Evolutionary conservation across 2,797 vertebrate genomes (phyloP), one percentile per base, ranked within the genome.

Genomic region (Chanos chanos): DNA sequence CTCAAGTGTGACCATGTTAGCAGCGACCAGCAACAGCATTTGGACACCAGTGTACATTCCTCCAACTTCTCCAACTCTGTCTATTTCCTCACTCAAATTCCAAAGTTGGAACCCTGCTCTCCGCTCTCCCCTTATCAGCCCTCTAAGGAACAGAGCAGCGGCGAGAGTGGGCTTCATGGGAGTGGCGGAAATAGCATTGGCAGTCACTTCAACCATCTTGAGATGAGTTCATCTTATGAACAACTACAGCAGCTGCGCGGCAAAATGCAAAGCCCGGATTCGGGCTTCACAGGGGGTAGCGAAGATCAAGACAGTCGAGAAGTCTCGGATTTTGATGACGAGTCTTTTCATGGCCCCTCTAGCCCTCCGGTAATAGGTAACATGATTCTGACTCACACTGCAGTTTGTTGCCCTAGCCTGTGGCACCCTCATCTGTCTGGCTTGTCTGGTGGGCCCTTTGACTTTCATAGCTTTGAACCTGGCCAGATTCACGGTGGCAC

Each of bases 51-150:
- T 16, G 15, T 3, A 1, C 25, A 66, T 4, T 72, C 61, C 7
- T 78, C 81, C 45, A 61, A 54, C 54, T 86, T 81, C 66, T 81
- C 73, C 50, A 86, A 87, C 60, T 79, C 79, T 22, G 81, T 37
- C 19, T 85, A 85, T 70, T 76, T 85, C 18, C 44, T 78, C 19
- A 69, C 71, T 1, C 58, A 69, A 22, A 66, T 68, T 44, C 28
- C 47, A 43, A 51, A 52, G 12, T 76, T 83, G 52, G 48, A 73
- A 15, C 64, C 78, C 12, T 82, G 83, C 10, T 51, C 33, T 0
- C 1, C 13, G 1, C 74, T 86, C 8, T 58, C 70, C 3, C 81
- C 83, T 1, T 83, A 80, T 1, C 74, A 79, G 0, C 76, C 80
- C 0, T 45, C 53, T 0, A 43, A 39, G 13, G n/a, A 52, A 7